Percentiles rank a stretch among this genome's conserved stretches.
Conservation (phyloP, 2,888 invertebrate genomes). For the Liposcelis brunnea region DNA sequence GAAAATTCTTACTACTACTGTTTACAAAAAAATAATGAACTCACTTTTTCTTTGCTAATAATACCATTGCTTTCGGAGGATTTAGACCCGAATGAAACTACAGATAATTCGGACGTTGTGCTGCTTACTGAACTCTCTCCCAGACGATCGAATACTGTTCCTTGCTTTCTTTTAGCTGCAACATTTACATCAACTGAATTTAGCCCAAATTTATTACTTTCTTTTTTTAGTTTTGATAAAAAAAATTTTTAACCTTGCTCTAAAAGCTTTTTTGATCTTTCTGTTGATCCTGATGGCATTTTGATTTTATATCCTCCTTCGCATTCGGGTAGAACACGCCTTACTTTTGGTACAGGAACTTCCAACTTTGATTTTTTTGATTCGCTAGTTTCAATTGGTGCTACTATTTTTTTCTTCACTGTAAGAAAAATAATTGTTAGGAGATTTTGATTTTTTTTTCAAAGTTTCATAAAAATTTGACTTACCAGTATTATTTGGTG, state of each 20-base stretch:
- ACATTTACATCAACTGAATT: background rate
- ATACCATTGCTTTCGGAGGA: background rate
- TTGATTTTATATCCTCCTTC: slow-evolving; percentile 37
- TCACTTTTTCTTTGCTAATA: background rate
- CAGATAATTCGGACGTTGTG: slow-evolving; percentile 3
- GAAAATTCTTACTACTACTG: too few species aligned
- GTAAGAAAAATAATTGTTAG: too few species aligned
- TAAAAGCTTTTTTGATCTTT: slow-evolving; percentile 30
- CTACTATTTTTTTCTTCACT: too few species aligned
- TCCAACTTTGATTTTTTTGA: background rate
- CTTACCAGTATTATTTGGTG: too few species aligned
- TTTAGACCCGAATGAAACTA: background rate
- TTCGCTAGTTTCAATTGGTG: too few species aligned
- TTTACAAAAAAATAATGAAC: too few species aligned
- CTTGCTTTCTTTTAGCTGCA: background rate
- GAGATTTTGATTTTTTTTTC: too few species aligned
- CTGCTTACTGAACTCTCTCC: slow-evolving; percentile 8
- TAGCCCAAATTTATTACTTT: background rate
- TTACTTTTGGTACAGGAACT: slow-evolving; percentile 17
- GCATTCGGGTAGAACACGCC: slow-evolving; percentile 32
- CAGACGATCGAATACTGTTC: slow-evolving; percentile 9
- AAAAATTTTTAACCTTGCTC: slow-evolving; percentile 21
- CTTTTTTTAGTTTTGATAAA: background rate
- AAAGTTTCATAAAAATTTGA: too few species aligned
- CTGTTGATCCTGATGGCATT: slow-evolving; percentile 33